phyloP scores from a whole-genome alignment of 2,888 invertebrate species.

The Poecilus cupreus region DNA sequence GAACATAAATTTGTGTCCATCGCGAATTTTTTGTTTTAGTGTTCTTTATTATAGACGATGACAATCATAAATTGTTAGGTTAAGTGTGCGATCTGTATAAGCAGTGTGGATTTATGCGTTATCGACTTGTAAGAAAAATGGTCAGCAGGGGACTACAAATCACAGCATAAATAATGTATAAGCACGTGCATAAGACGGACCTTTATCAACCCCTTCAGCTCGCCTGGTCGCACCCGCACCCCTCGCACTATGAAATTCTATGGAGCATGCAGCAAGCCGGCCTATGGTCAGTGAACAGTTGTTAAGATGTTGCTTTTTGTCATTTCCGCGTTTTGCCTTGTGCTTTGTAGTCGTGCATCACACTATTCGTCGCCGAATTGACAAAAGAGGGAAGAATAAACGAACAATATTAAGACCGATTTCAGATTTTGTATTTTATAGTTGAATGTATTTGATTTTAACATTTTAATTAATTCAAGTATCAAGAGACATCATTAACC shows the following conservation, averaged over 20 bases:
- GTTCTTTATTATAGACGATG: conserved; percentile 41
- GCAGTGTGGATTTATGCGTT: conserved; percentile 44
- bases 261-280: conserved; percentile 66
- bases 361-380: too few relatives aligned
- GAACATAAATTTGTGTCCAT: not conserved
- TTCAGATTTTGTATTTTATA: too few relatives aligned
- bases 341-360: too few relatives aligned
- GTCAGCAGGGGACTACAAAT: conserved; percentile 57
- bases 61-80: conserved; percentile 52
- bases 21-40: not conserved
- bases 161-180: conserved; percentile 57
- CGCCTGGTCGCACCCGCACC: not conserved
- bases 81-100: conserved; percentile 39
- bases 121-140: conserved; percentile 55
- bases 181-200: conserved; percentile 51
- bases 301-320: not conserved
- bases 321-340: too few relatives aligned
- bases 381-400: too few relatives aligned
- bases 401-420: too few relatives aligned
- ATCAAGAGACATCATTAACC: too few relatives aligned
- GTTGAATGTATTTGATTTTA: too few relatives aligned
- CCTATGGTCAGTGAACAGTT: not conserved
- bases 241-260: conserved; percentile 68
- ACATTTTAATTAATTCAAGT: too few relatives aligned
- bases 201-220: conserved; percentile 55